These are phyloP conservation scores for Leucophenga maculata DNA, from an alignment of 2,888 invertebrate genomes.

Conservation along the genomic window DNA sequence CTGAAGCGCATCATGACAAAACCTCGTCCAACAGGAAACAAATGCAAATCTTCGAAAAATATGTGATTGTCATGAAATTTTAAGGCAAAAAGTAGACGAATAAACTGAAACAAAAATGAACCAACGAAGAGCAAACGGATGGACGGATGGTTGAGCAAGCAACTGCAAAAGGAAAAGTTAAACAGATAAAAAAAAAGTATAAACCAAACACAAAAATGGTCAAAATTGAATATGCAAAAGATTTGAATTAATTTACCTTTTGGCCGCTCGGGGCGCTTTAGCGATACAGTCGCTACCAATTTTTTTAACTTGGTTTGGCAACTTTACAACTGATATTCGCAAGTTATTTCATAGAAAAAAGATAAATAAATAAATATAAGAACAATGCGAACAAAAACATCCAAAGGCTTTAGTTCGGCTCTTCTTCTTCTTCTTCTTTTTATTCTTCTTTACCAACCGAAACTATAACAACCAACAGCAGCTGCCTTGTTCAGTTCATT, in stretches of 20 bases:
- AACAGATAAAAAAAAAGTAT: not conserved
- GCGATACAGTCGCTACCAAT: slow-evolving; percentile 5
- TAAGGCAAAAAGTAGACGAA: not conserved
- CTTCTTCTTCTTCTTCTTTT: too few species aligned
- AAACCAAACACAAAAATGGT: not conserved
- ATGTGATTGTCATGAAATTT: not conserved
- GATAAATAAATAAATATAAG: not conserved
- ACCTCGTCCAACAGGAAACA: not conserved
- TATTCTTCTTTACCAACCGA: too few species aligned
- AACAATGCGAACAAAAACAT: too few species aligned
- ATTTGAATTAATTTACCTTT: slow-evolving; percentile 25
- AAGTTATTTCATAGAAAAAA: not conserved
- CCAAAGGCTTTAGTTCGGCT: too few species aligned
- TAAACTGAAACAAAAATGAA: not conserved
- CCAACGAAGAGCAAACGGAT: not conserved
- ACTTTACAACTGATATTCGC: slow-evolving; percentile 12
- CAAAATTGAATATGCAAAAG: slow-evolving; percentile 23
- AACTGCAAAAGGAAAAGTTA: not conserved
- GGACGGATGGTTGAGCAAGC: not conserved
- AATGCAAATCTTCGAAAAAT: slow-evolving; percentile 3
- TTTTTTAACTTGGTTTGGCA: not conserved
- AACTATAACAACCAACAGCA: too few species aligned
- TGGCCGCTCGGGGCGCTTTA: not conserved
- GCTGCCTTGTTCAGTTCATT: too few species aligned
- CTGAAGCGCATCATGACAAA: too few species aligned